Evolutionary conservation across 2,797 vertebrate species (phyloP), one percentile per base, ranked within the genome.

Genomic region (Sebastes oblongus): DNA sequence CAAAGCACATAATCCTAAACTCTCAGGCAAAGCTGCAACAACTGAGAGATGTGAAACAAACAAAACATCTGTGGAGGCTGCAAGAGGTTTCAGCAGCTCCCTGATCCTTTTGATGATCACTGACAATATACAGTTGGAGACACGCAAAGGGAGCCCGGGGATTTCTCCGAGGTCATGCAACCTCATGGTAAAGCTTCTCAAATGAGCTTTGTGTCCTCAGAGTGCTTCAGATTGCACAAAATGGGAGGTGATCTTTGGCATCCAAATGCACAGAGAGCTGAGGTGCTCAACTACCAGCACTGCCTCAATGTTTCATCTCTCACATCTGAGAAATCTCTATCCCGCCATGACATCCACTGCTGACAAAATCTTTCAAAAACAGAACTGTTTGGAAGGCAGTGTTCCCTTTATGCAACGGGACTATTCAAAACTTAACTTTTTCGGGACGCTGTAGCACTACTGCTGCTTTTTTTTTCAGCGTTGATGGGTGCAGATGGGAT

Each of bases 401-500:
- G 56, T 71, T 70, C 73, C 68, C 62, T 81, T 74, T 54, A 66
- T 66, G 29, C 59, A 70, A 60, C 46, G 32, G 36, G 55, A 16
- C 67, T 85, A 46, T 84, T 81, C 20, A 20, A 67, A 29, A 54
- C 52, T 66, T 22, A 75, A 59, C 84, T 78, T 75, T 82, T 50
- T 60, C 2, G 4, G 24, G 61, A 69, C n/a, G 20, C 58, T 64
- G 61, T 34, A 16, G 36, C 42, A n/a, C 14, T 75, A 16, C 13
- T 82, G 20, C 76, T 79, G 81, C 73, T 84, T 22, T 71, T 85
- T 69, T 73, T 80, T 75, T 83, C 9, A 39, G 34, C 29, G 55
- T 72, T 72, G 78, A 80, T 80, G 82, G 84, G 66, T 78, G 77
- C 88, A 90, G 81, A 92, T 88, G 85, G 87, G 87, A 11, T 34